Percentiles rank a stretch among this genome's conserved stretches.
Evolutionary conservation across 2,888 invertebrate species (phyloP).

Genomic region (Drosophila niveifrons): DNA sequence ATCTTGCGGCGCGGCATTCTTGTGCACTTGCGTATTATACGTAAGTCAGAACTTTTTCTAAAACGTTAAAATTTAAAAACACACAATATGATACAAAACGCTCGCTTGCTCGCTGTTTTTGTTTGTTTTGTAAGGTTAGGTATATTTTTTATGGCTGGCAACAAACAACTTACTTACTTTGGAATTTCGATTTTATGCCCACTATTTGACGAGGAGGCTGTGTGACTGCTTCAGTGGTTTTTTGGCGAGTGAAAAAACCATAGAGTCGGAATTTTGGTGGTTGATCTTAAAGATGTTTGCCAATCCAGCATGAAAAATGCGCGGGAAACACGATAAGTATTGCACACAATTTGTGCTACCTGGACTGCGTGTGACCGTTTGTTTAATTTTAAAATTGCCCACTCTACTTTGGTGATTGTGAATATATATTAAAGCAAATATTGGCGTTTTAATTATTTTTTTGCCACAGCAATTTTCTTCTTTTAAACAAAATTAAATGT

Average conservation of each 20-base stretch:
- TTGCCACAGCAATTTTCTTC: not conserved
- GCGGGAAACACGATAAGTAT: constrained; percentile 47
- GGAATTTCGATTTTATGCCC: constrained; percentile 20
- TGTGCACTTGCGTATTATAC: not conserved
- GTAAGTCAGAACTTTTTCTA: no score
- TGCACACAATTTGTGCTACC: constrained; percentile 12
- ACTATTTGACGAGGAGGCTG: constrained; percentile 15
- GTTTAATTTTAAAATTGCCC: not conserved
- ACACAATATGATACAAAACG: not conserved
- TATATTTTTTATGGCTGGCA: constrained; percentile 7
- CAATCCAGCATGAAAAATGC: constrained; percentile 53
- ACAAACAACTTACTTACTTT: constrained; percentile 26
- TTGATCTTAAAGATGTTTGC: constrained; percentile 25
- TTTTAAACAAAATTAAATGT: no score
- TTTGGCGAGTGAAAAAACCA: constrained; percentile 61
- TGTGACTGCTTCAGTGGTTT: constrained; percentile 56
- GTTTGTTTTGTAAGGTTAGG: constrained; percentile 65
- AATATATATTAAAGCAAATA: not conserved
- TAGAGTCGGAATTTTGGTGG: constrained; percentile 30
- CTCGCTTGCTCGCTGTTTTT: not conserved
- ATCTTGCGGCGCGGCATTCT: constrained; percentile 69
- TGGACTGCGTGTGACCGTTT: not conserved
- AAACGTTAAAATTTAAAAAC: constrained; percentile 51
- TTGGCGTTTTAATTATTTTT: not conserved
- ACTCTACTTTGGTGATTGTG: not conserved